Percentiles rank a stretch among this genome's conserved stretches.
Evolutionary conservation across 1,140 invertebrate genomes (phyloP).

Genomic region (Antheraea mylitta): DNA sequence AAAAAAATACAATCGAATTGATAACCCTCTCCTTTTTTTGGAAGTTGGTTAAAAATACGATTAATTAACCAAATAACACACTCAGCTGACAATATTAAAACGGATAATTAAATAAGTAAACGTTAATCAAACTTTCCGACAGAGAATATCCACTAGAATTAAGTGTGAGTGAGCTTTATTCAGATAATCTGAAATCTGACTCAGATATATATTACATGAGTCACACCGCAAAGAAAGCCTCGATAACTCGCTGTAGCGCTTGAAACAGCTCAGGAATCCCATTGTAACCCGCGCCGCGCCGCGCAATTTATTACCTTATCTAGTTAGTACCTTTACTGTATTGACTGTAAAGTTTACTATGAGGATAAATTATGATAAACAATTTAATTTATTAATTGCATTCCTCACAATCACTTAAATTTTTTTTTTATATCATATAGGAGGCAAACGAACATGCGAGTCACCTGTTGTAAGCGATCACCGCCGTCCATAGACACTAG

Average conservation of each 20-base stretch:
- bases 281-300: slow-evolving; percentile 47
- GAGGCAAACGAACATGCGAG: too few relatives aligned
- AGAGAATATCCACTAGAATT: too few relatives aligned
- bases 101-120: too few relatives aligned
- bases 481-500: too few relatives aligned
- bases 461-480: too few relatives aligned
- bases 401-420: neutral
- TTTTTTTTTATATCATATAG: too few relatives aligned
- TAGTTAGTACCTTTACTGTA: slow-evolving; percentile 45
- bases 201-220: slow-evolving; percentile 34
- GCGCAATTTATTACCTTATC: slow-evolving; percentile 63
- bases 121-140: too few relatives aligned
- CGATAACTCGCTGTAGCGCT: slow-evolving; percentile 36
- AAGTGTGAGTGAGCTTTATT: slow-evolving; percentile 12
- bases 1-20: too few relatives aligned
- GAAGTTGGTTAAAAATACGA: too few relatives aligned
- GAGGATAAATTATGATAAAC: neutral
- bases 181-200: slow-evolving; percentile 35
- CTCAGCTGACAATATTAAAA: too few relatives aligned
- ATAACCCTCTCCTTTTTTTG: too few relatives aligned
- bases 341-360: slow-evolving; percentile 16
- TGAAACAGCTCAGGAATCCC: slow-evolving; percentile 57
- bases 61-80: too few relatives aligned
- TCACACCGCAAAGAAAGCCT: slow-evolving; percentile 39
- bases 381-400: slow-evolving; percentile 6